These are phyloP conservation scores for Anguilla pacifica DNA, from an alignment of 2,797 vertebrate genomes.

Conservation along the genomic window DNA sequence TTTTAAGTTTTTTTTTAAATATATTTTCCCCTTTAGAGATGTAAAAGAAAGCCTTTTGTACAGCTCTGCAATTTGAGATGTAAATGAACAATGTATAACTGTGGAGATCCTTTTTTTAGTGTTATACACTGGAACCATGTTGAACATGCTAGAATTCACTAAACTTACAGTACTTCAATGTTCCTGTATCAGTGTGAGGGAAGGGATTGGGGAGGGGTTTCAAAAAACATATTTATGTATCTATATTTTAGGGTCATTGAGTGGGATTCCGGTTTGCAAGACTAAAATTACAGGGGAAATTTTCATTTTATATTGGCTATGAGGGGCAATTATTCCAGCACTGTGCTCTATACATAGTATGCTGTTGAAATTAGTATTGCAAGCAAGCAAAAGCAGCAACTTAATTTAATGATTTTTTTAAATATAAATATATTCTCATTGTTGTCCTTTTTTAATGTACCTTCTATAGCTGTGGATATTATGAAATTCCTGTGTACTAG, in stretches of 20 bases:
- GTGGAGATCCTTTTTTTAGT: conserved; percentile 70
- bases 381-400: conserved; percentile 14
- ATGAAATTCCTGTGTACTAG: conserved; percentile 45
- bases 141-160: conserved; percentile 61
- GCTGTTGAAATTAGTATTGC: conserved; percentile 22
- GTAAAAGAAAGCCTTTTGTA: conserved; percentile 63
- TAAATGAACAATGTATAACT: conserved; percentile 71
- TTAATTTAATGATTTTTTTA: conserved; percentile 27
- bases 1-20: conserved; percentile 10
- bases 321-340: not conserved
- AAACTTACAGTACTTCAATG: conserved; percentile 51
- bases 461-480: conserved; percentile 47
- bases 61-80: conserved; percentile 70
- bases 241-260: conserved; percentile 33
- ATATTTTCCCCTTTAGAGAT: conserved; percentile 55
- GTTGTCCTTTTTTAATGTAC: conserved; percentile 35
- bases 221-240: conserved; percentile 25
- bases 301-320: conserved; percentile 38
- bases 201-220: not conserved
- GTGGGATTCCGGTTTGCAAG: conserved; percentile 46
- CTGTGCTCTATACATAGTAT: conserved; percentile 18
- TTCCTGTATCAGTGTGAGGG: conserved; percentile 47
- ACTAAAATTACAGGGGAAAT: conserved; percentile 46
- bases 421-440: conserved; percentile 22
- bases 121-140: conserved; percentile 80